Base-by-base conservation (phyloP, 37 sponge, comb jelly and placozoan species). In the Spongilla lacustris region DNA sequence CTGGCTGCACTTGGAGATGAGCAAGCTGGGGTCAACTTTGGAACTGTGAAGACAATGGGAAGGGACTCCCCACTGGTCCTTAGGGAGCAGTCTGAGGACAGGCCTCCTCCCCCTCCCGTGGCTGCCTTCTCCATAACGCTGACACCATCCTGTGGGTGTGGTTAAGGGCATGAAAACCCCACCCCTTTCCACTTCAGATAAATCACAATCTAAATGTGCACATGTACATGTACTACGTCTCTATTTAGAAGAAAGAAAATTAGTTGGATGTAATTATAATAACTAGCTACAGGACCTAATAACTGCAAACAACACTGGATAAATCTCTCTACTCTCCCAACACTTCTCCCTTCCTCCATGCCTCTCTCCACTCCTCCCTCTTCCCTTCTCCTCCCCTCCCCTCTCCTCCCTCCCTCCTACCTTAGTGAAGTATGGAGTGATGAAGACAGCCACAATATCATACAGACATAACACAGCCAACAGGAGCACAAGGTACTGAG, bases 361-460 rank as follows among this genome's bases (percentile, higher is more conserved):
- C 6, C 28, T 9, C 71, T 70, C 71, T 9, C 71, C 9, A 8
- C 28, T 28, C 71, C 71, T 9, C 71, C 71, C 26, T 70, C n/a
- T n/a, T n/a, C n/a, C n/a, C n/a, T n/a, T n/a, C n/a, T n/a, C n/a
- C n/a, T n/a, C n/a, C n/a, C n/a, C n/a, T n/a, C n/a, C 71, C 71
- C 71, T 70, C 10, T 11, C 71, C 9, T 9, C 71, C 9, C 9
- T 11, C 71, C 71, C 66, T 31, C 93, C 69, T 69, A 93, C 93
- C 49, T 26, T 31, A 3, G 92, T 97, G 83, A 95, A 84, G 48
- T 85, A 86, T 0, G 95, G 95, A 46, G 98, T 97, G 68, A 97
- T 91, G 80, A 92, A 97, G 33, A 97, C 98, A 72, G 93, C 88
- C 79, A 97, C 93, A 68, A 97, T 91, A 69, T 97, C 98, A 41